phyloP scores from a whole-genome alignment of 2,113 vertebrate species.

The Struthio camelus region DNA sequence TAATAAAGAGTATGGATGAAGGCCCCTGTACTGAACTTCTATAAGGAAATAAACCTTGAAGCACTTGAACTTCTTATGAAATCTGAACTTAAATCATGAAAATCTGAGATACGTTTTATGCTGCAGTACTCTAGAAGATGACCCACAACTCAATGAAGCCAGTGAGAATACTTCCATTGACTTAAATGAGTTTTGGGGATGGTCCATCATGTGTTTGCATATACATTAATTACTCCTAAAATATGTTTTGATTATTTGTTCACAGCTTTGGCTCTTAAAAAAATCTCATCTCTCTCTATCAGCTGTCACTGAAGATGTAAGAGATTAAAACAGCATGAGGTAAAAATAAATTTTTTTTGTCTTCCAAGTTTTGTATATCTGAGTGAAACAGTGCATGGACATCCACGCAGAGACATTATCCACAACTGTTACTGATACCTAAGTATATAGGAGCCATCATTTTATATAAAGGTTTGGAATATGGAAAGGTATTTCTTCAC shows the following conservation, averaged over 20 bases:
- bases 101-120: neutral
- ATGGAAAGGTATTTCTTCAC: neutral
- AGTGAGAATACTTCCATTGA: neutral
- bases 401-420: neutral
- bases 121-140: neutral
- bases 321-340: neutral
- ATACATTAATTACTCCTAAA: neutral
- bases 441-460: neutral
- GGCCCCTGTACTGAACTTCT: neutral
- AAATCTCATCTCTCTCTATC: neutral
- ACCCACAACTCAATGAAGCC: neutral
- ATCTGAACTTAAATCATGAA: neutral
- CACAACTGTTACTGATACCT: neutral
- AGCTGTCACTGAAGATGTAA: neutral
- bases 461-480: neutral
- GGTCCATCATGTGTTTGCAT: neutral
- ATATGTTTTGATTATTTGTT: neutral
- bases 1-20: neutral
- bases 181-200: neutral
- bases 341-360: neutral
- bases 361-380: neutral
- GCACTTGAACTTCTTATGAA: neutral
- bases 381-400: neutral
- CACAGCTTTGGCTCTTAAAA: neutral
- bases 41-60: neutral